These are phyloP conservation scores for Minunthozetes semirufus DNA, from an alignment of 2,888 invertebrate genomes.

Conservation along the genomic window DNA sequence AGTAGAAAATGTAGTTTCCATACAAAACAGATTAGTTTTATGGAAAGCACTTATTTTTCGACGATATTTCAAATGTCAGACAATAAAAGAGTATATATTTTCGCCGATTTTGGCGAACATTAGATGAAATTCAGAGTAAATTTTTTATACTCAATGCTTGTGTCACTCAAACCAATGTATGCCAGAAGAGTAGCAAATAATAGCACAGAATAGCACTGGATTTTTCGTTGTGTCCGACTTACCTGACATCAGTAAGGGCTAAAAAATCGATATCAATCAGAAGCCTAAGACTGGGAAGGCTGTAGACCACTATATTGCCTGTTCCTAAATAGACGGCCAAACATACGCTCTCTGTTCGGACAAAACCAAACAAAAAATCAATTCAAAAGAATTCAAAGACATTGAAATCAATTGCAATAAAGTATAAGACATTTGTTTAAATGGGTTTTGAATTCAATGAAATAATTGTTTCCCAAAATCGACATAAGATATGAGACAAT, in stretches of 20 bases:
- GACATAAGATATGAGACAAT: no score
- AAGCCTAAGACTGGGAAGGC: slow-evolving; percentile 87
- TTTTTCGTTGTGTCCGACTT: slow-evolving; percentile 48
- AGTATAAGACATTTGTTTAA: no score
- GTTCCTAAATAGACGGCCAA: slow-evolving; percentile 88
- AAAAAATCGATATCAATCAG: slow-evolving; percentile 89
- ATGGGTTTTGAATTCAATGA: no score
- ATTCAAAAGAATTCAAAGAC: background rate
- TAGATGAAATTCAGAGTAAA: background rate
- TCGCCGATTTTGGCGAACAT: background rate
- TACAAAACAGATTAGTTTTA: background rate
- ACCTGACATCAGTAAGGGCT: slow-evolving; percentile 89
- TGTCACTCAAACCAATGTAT: background rate
- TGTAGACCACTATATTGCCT: slow-evolving; percentile 86
- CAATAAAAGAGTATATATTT: background rate
- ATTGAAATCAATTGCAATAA: background rate
- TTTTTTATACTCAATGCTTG: background rate
- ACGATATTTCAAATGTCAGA: background rate
- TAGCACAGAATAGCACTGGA: background rate
- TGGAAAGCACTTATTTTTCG: background rate
- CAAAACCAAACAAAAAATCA: background rate
- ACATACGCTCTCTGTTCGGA: slow-evolving; percentile 77
- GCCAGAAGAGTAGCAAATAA: background rate
- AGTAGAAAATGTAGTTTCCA: no score
- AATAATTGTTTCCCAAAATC: no score